Conservation (phyloP, 2,113 vertebrate genomes). For the Phalacrocorax pelagicus region DNA sequence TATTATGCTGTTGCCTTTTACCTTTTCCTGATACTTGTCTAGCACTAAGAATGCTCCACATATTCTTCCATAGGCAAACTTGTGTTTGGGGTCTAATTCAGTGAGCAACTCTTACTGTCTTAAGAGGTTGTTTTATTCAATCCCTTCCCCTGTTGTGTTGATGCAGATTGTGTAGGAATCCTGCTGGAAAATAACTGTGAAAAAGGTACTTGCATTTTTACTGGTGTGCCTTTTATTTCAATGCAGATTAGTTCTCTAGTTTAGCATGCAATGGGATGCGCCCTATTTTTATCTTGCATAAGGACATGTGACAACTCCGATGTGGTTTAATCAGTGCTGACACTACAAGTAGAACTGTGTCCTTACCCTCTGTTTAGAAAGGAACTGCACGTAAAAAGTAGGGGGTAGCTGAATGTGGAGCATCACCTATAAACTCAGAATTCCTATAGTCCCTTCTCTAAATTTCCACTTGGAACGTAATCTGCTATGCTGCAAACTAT, state of each 20-base stretch:
- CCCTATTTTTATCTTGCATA: accelerated
- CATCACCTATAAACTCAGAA: background rate
- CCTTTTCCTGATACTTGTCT: background rate
- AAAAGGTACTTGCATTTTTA: background rate
- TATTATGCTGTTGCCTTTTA: accelerated
- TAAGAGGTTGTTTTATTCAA: background rate
- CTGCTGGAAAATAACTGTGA: background rate
- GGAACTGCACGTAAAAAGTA: background rate
- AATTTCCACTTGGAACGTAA: background rate
- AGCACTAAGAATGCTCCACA: background rate
- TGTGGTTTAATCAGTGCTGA: background rate
- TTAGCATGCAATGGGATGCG: background rate
- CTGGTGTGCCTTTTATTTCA: background rate
- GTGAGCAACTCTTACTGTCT: background rate
- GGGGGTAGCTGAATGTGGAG: background rate
- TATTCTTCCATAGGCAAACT: background rate
- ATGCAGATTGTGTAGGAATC: background rate
- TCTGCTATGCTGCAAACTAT: background rate
- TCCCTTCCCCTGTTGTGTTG: background rate
- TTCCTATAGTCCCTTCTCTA: background rate
- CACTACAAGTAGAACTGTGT: background rate
- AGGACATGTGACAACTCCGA: accelerated
- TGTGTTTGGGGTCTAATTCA: background rate
- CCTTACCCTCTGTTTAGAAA: background rate
- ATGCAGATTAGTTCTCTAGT: background rate